These are phyloP conservation scores for Eubucco bourcierii DNA, from an alignment of 2,113 vertebrate species.

Conservation along the genomic window DNA sequence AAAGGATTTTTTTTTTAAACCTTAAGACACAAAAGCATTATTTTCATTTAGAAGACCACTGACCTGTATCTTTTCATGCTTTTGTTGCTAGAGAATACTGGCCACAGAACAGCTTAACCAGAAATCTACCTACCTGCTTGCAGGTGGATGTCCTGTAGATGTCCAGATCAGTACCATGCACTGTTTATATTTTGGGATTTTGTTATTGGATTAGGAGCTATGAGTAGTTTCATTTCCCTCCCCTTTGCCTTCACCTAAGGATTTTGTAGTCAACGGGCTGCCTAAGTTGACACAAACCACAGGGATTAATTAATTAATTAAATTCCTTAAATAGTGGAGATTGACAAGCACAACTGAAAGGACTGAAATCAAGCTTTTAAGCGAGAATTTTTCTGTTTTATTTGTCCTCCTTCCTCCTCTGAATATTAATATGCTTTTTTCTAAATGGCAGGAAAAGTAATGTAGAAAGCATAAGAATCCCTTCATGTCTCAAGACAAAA, in stretches of 20 bases:
- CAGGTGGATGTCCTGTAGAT: neutral
- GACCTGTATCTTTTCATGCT: neutral
- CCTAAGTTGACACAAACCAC: neutral
- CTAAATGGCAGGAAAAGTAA: neutral
- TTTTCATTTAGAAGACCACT: neutral
- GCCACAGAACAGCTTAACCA: neutral
- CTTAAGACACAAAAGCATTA: neutral
- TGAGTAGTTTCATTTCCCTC: neutral
- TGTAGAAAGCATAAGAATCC: neutral
- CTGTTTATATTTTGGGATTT: neutral
- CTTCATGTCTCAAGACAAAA: neutral
- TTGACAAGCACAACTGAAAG: neutral
- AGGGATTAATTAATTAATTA: no score
- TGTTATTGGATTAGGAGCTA: neutral
- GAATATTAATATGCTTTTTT: neutral
- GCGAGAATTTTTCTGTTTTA: neutral
- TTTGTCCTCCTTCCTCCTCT: neutral
- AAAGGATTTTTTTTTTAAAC: neutral
- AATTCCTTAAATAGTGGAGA: neutral
- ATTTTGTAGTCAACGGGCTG: neutral
- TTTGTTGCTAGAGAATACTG: neutral
- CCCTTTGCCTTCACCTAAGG: neutral
- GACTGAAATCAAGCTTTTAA: neutral
- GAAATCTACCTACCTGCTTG: neutral
- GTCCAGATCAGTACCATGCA: neutral